Conservation (phyloP, 53 echinoderm and acorn worm genomes). For the Stichopus horrens region DNA sequence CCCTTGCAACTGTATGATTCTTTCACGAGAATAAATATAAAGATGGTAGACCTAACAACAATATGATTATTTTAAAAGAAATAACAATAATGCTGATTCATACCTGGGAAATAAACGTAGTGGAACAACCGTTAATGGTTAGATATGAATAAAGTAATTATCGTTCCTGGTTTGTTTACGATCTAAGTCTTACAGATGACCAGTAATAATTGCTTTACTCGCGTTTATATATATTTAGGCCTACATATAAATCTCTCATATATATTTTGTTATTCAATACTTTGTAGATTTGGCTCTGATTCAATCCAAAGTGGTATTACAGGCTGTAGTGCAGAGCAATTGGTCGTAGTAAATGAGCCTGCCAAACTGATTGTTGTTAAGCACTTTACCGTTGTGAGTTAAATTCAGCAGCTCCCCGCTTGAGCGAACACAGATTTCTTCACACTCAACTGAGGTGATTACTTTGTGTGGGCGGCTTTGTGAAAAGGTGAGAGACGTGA, state of each 20-base stretch:
- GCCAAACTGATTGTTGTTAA: neutral
- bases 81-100: too few species aligned
- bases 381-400: neutral
- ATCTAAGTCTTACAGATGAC: neutral
- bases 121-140: neutral
- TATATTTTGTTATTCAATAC: neutral
- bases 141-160: neutral
- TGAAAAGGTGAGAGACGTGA: neutral
- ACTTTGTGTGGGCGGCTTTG: constrained; percentile 1
- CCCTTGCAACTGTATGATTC: too few species aligned
- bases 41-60: too few species aligned
- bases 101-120: neutral
- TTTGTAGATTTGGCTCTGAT: neutral
- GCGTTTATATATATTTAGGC: neutral
- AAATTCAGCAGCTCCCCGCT: neutral
- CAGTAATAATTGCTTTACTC: neutral
- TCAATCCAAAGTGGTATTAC: neutral
- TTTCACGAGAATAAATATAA: too few species aligned
- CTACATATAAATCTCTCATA: neutral
- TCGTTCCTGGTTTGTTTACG: neutral
- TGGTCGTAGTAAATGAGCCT: neutral
- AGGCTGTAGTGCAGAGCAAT: too few species aligned
- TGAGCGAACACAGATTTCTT: neutral
- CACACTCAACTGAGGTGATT: neutral
- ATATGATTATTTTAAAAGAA: too few species aligned